Conservation (phyloP, 2,113 vertebrate species). For the Girardinichthys multiradiatus region DNA sequence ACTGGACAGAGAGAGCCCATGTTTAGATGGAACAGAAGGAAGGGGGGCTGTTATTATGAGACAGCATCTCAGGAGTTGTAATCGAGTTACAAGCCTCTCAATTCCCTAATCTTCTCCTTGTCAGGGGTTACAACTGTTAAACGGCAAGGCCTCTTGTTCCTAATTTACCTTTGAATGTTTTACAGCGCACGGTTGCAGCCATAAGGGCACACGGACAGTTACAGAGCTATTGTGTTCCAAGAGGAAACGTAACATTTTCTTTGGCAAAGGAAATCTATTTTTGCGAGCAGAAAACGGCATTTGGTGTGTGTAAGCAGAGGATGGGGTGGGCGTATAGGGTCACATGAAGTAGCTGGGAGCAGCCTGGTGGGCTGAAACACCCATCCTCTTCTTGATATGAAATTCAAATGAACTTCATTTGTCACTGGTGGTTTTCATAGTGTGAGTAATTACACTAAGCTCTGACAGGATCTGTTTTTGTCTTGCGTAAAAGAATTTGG, state of each 20-base stretch:
- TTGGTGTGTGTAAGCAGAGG: conserved; percentile 38
- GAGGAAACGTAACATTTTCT: conserved; percentile 67
- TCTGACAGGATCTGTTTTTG: conserved; percentile 6
- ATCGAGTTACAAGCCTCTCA: conserved; percentile 79
- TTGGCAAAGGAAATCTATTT: conserved; percentile 69
- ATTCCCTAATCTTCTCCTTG: conserved; percentile 76
- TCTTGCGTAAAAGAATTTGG: conserved; percentile 15
- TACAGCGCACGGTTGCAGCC: conserved; percentile 55
- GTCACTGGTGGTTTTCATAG: conserved; percentile 48
- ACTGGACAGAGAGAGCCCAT: conserved; percentile 56
- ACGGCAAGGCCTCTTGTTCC: conserved; percentile 62
- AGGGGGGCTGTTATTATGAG: conserved; percentile 62
- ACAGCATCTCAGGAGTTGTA: conserved; percentile 70
- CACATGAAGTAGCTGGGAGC: conserved; percentile 18
- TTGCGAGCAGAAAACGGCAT: conserved; percentile 46
- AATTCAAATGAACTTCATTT: conserved; percentile 55
- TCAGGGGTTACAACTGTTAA: conserved; percentile 76
- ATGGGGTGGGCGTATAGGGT: conserved; percentile 16
- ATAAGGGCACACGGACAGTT: conserved; percentile 39
- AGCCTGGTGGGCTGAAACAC: conserved; percentile 37
- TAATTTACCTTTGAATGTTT: conserved; percentile 69
- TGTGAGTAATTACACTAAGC: conserved; percentile 33
- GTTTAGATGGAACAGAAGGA: conserved; percentile 70
- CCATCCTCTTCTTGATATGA: conserved; percentile 37
- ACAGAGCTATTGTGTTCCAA: conserved; percentile 64